Evolutionary conservation across 2,888 invertebrate species (phyloP).

Genomic region (Dermolepida albohirtum): DNA sequence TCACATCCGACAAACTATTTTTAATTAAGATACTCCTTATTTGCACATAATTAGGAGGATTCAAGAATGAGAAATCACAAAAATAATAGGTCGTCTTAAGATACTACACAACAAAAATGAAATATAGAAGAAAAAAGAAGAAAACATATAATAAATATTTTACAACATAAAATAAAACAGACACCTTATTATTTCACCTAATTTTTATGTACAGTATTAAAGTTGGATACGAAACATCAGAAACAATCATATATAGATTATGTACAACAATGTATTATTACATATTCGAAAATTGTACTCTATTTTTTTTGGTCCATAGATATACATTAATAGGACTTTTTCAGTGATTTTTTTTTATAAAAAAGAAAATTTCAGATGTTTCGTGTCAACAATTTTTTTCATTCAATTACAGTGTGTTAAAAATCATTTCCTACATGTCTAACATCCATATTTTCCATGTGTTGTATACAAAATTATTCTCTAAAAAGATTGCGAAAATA

Average conservation of each 20-base stretch:
- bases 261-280: not conserved
- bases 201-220: slow-evolving; percentile 15
- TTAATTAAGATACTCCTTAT: too few relatives aligned
- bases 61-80: too few relatives aligned
- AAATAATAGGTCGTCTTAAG: too few relatives aligned
- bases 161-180: not conserved
- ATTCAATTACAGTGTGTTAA: not conserved
- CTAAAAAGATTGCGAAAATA: slow-evolving; percentile 17
- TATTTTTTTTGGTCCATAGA: slow-evolving; percentile 19
- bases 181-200: too few relatives aligned
- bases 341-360: slow-evolving; percentile 1
- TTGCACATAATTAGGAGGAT: too few relatives aligned
- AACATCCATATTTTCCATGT: slow-evolving; percentile 24
- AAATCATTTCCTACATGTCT: slow-evolving; percentile 20
- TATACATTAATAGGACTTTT: slow-evolving; percentile 2
- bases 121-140: not conserved
- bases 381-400: not conserved
- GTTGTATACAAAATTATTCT: slow-evolving; percentile 39
- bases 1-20: too few relatives aligned
- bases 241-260: slow-evolving; percentile 1
- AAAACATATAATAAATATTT: not conserved
- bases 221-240: slow-evolving; percentile 11
- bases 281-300: slow-evolving; percentile 21
- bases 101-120: too few relatives aligned
- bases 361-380: slow-evolving; percentile 2